These are phyloP conservation scores for Chironomus tentans DNA, from an alignment of 2,888 invertebrate genomes.

Conservation along the genomic window DNA sequence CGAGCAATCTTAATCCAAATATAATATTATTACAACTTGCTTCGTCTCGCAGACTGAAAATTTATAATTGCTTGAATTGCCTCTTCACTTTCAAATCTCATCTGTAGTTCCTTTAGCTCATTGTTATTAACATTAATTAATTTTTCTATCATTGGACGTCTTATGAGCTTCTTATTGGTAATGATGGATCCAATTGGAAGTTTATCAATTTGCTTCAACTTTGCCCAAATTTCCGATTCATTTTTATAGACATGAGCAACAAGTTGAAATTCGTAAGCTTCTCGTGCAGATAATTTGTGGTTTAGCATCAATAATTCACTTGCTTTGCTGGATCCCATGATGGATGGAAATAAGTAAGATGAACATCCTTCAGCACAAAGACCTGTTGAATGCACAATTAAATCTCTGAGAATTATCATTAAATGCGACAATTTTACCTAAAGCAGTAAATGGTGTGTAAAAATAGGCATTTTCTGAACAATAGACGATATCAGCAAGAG, in stretches of 20 bases:
- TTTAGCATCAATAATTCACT: conserved; percentile 57
- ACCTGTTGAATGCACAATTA: neutral
- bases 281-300: conserved; percentile 65
- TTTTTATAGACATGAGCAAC: conserved; percentile 69
- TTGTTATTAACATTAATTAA: conserved; percentile 56
- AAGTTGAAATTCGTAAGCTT: conserved; percentile 69
- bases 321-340: conserved; percentile 74
- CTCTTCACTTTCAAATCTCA: conserved; percentile 38
- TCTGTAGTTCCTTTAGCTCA: conserved; percentile 58
- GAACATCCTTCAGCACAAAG: conserved; percentile 86
- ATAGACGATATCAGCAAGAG: conserved; percentile 81
- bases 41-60: neutral
- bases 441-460: conserved; percentile 72
- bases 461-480: conserved; percentile 82
- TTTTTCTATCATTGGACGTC: conserved; percentile 48
- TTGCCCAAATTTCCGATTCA: conserved; percentile 52
- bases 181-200: conserved; percentile 51
- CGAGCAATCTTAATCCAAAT: too few relatives aligned
- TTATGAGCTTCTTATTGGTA: conserved; percentile 61
- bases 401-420: too few relatives aligned
- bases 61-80: conserved; percentile 3
- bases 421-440: conserved; percentile 48
- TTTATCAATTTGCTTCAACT: conserved; percentile 47
- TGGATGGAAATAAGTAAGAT: conserved; percentile 69
- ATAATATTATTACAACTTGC: neutral